phyloP scores from a whole-genome alignment of 2,113 vertebrate species.

The Phycodurus eques region DNA sequence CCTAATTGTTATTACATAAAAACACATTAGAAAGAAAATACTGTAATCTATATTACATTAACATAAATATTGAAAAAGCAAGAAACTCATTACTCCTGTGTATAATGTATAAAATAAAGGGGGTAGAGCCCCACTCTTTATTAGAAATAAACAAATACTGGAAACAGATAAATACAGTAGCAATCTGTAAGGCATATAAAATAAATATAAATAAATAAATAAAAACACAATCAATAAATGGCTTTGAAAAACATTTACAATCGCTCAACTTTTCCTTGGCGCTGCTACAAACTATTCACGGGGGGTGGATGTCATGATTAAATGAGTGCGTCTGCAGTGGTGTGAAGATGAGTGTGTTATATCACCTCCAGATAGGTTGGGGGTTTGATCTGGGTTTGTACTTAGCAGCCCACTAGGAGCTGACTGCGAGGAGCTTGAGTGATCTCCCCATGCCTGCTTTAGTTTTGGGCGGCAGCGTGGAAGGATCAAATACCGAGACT shows the following conservation, averaged over 20 bases:
- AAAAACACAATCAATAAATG: background rate
- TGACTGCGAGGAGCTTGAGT: background rate
- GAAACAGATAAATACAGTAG: background rate
- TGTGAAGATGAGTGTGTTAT: background rate
- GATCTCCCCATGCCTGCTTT: constrained; percentile 4
- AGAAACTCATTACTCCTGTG: too few relatives aligned
- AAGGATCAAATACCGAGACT: background rate
- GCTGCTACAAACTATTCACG: background rate
- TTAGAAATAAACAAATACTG: background rate
- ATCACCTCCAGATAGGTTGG: background rate
- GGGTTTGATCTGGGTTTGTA: background rate
- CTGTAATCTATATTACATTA: too few relatives aligned
- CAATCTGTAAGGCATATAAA: background rate
- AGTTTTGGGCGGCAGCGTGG: background rate
- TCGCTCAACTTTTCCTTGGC: background rate
- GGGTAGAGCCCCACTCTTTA: background rate
- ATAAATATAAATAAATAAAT: background rate
- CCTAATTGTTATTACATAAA: too few relatives aligned
- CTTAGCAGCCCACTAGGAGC: background rate
- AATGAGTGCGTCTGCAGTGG: background rate
- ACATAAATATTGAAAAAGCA: too few relatives aligned
- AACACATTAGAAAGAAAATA: too few relatives aligned
- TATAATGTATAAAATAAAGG: too few relatives aligned
- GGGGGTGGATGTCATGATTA: background rate
- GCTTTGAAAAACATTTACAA: background rate